phyloP scores from a whole-genome alignment of 2,113 vertebrate genomes.

The Globicephala melas region DNA sequence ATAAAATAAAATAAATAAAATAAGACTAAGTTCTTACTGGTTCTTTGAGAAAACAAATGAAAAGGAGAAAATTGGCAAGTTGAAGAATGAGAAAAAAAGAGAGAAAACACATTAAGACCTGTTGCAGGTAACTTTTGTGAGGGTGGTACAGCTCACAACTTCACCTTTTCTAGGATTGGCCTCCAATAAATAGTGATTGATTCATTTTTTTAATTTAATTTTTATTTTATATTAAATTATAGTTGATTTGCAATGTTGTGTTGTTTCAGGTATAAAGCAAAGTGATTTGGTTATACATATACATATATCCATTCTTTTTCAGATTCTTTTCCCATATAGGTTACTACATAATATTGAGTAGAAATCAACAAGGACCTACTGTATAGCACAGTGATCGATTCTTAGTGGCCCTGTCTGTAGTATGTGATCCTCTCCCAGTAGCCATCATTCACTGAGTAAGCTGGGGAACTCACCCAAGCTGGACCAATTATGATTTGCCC shows the following conservation, averaged over 20 bases:
- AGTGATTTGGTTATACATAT: too few species aligned
- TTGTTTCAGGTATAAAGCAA: too few species aligned
- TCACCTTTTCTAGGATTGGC: neutral
- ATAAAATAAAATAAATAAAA: neutral
- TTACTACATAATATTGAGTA: neutral
- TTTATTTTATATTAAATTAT: too few species aligned
- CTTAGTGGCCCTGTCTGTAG: neutral
- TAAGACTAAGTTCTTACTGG: neutral
- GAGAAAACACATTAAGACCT: neutral
- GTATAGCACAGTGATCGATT: neutral
- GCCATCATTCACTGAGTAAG: neutral
- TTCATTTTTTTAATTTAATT: neutral
- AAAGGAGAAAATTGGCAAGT: neutral
- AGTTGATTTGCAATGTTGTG: too few species aligned
- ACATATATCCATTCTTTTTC: too few species aligned
- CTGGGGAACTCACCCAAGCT: neutral
- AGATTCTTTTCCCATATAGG: too few species aligned
- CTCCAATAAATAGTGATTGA: neutral
- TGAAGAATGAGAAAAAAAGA: neutral
- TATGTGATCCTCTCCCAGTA: neutral
- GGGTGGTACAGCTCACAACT: neutral
- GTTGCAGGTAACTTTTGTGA: neutral
- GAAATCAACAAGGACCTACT: neutral
- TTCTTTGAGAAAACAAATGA: neutral
- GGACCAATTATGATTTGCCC: neutral